A percentile compares a stretch with the other conserved stretches of the same genome.
These are phyloP conservation scores for Lethenteron camtschaticum DNA, from an alignment of 2,113 vertebrate genomes.

Conservation along the genomic window DNA sequence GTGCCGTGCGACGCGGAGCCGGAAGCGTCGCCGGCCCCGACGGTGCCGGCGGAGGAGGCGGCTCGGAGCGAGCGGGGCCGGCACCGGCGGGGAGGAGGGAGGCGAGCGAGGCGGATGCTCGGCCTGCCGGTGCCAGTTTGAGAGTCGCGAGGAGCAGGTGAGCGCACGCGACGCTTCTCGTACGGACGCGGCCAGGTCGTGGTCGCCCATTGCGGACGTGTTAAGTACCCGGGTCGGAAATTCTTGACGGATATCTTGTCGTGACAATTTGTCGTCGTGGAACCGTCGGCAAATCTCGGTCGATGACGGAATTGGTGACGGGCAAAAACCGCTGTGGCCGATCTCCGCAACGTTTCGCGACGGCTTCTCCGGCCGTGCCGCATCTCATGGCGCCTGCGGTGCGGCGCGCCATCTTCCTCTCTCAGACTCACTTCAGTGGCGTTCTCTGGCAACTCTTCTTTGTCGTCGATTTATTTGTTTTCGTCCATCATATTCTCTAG, in stretches of 20 bases:
- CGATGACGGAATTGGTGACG: background rate
- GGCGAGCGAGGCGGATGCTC: constrained; percentile 27
- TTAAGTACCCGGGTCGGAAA: background rate
- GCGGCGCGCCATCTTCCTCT: too few relatives aligned
- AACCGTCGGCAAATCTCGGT: background rate
- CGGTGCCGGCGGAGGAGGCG: too few relatives aligned
- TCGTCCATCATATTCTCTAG: too few relatives aligned
- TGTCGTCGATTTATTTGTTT: too few relatives aligned
- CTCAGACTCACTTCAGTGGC: too few relatives aligned
- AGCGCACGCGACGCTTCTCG: background rate
- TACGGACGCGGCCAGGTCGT: background rate
- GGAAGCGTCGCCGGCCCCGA: too few relatives aligned
- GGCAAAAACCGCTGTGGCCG: background rate
- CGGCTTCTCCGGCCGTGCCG: too few relatives aligned
- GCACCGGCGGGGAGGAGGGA: background rate
- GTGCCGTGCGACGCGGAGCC: too few relatives aligned
- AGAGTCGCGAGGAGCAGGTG: constrained; percentile 68
- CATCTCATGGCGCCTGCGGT: too few relatives aligned
- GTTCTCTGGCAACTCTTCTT: too few relatives aligned
- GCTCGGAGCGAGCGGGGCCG: too few relatives aligned
- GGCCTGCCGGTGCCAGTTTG: constrained; percentile 39
- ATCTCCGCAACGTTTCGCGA: background rate
- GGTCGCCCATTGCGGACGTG: too few relatives aligned
- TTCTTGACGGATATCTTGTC: background rate
- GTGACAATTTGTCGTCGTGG: background rate